A percentile compares a stretch with the other conserved stretches of the same genome.
These are phyloP conservation scores for Brachionus calyciflorus DNA, from an alignment of 1,140 invertebrate genomes.

Conservation along the genomic window DNA sequence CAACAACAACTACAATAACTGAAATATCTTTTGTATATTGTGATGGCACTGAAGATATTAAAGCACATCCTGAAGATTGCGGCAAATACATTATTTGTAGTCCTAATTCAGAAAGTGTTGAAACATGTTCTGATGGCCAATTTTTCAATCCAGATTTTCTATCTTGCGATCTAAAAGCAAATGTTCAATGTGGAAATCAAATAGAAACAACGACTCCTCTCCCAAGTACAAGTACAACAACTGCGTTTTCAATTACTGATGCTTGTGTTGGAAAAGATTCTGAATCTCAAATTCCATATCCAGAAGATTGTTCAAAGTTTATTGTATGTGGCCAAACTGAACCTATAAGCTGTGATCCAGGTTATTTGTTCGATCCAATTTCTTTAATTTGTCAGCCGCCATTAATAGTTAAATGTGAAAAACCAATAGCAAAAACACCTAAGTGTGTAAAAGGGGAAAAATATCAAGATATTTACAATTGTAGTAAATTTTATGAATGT, in stretches of 20 bases:
- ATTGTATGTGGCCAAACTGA: background rate
- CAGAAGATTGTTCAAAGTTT: constrained; percentile 32
- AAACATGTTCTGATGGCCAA: background rate
- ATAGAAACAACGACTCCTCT: background rate
- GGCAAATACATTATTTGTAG: constrained; percentile 1
- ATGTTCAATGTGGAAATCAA: background rate
- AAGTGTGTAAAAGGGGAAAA: no score
- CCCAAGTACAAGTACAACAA: background rate
- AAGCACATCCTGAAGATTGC: background rate
- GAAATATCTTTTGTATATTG: background rate
- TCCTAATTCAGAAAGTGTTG: background rate
- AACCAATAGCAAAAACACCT: no score
- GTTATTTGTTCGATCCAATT: background rate
- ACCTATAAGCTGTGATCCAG: background rate
- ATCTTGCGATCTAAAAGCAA: background rate
- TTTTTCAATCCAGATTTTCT: background rate
- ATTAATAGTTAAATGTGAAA: background rate
- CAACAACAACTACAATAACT: background rate
- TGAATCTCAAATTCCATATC: background rate
- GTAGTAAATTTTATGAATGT: constrained; percentile 2
- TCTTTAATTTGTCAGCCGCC: background rate
- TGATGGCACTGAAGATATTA: background rate
- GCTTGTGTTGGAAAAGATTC: no score
- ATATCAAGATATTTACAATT: background rate
- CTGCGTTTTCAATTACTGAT: background rate